Base-by-base conservation (phyloP, 2,113 vertebrate species). In the Catharus fuscescens region DNA sequence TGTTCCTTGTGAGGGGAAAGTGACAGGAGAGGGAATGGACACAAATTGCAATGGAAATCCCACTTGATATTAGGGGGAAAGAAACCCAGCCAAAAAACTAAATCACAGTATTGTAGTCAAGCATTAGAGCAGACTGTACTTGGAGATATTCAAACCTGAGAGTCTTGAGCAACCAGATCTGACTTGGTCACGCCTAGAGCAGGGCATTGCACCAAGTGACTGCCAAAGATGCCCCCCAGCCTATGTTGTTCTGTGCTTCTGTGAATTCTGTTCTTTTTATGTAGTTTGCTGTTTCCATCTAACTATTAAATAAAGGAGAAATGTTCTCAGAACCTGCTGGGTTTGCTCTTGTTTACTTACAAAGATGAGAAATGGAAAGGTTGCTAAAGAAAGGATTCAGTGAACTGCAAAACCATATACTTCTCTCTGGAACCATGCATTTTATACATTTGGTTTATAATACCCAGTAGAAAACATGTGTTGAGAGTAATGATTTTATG, bases 341-440 rank as follows among this genome's bases (percentile, higher is more conserved):
- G 6, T 72, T 97, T 93, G 26, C 50, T 60, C 38, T 89, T 8
- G 5, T 77, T 65, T 86, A 45, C 70, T 76, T 78, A 78, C 40
- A 84, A 54, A 93, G 38, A 53, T 83, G 65, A 91, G 42, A 83
- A 88, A 47, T 62, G 19, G 69, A 92, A 94, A 80, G 23, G 44
- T 67, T 85, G 57, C 93, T 96, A 70, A 89, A 88, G 95, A 96
- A 96, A 87, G 59, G 31, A 92, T 78, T 86, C 74, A 52, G 60
- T 80, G 86, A 83, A 73, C 92, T 91, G 76, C 76, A 92, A 97
- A 96, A 93, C 86, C 86, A 69, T 70, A 48, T 80, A 92, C 64
- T 93, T 92, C 61, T 84, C 88, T 95, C 71, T 76, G 66, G 56
- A 96, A 77, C 80, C 38, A 3, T 57, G 54, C 52, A 52, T 95